A percentile compares a stretch with the other conserved stretches of the same genome.
Conservation (phyloP, 2,797 vertebrate genomes). For the Gymnoscopelus braueri region DNA sequence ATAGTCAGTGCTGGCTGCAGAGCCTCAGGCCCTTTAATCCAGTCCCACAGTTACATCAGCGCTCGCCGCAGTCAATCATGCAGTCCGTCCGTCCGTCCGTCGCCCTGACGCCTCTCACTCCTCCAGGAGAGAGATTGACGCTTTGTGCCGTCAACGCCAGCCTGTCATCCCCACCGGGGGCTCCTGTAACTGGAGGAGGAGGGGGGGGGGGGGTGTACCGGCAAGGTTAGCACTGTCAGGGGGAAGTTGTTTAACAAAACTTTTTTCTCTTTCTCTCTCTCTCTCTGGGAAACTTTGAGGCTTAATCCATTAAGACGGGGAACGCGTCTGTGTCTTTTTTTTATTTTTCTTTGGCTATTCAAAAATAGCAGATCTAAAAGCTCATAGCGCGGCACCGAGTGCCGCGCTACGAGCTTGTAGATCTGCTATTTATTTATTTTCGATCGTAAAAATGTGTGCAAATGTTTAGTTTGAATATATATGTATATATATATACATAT, state of each 20-base stretch:
- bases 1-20: slow-evolving; percentile 45
- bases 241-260: slow-evolving; percentile 11
- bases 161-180: slow-evolving; percentile 42
- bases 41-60: slow-evolving; percentile 62
- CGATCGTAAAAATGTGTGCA: no score
- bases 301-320: no score
- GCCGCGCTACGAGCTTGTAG: no score
- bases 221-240: slow-evolving; percentile 7
- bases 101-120: slow-evolving; percentile 48
- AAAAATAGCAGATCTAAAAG: no score
- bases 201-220: slow-evolving; percentile 7
- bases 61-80: slow-evolving; percentile 69
- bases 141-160: slow-evolving; percentile 34
- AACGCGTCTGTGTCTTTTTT: no score
- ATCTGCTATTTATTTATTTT: no score
- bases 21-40: slow-evolving; percentile 51
- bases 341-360: no score
- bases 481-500: no score
- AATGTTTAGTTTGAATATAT: no score
- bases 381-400: no score
- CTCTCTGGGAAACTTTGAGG: background rate
- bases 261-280: background rate
- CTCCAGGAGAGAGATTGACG: slow-evolving; percentile 35
- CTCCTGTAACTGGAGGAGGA: no score
- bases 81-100: slow-evolving; percentile 17